Evolutionary conservation across 2,797 vertebrate species (phyloP).

Genomic region (Trichosurus vulpecula): DNA sequence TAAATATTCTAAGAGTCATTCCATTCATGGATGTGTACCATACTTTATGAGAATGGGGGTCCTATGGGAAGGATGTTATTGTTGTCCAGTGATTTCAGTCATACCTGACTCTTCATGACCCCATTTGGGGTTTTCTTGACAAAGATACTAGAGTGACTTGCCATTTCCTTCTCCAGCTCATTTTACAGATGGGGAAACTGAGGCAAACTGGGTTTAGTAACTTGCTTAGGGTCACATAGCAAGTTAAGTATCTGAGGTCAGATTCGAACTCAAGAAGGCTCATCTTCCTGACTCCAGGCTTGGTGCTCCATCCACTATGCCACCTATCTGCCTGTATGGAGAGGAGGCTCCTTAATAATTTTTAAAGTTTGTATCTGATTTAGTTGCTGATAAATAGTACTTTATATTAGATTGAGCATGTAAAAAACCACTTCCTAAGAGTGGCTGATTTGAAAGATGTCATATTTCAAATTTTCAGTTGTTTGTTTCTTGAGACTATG

Average conservation of each 20-base stretch:
- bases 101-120: not conserved
- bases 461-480: conserved; percentile 6
- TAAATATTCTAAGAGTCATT: not conserved
- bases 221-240: not conserved
- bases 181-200: not conserved
- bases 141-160: not conserved
- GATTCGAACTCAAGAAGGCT: not conserved
- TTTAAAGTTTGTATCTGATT: not conserved
- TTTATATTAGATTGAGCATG: conserved; percentile 5
- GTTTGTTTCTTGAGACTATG: conserved; percentile 23
- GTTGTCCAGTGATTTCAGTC: not conserved
- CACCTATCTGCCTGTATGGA: not conserved
- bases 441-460: not conserved
- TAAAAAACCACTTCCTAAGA: conserved; percentile 50
- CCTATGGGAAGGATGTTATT: not conserved
- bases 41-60: not conserved
- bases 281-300: not conserved
- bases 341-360: not conserved
- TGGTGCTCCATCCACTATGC: not conserved
- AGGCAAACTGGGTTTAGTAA: not conserved
- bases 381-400: conserved; percentile 30
- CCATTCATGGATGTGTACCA: conserved; percentile 4
- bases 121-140: not conserved
- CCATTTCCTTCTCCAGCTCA: not conserved
- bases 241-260: not conserved